Evolutionary conservation across 2,888 invertebrate species (phyloP), one percentile per base, ranked within the genome.

Genomic region (Cryptocephalus moraei): DNA sequence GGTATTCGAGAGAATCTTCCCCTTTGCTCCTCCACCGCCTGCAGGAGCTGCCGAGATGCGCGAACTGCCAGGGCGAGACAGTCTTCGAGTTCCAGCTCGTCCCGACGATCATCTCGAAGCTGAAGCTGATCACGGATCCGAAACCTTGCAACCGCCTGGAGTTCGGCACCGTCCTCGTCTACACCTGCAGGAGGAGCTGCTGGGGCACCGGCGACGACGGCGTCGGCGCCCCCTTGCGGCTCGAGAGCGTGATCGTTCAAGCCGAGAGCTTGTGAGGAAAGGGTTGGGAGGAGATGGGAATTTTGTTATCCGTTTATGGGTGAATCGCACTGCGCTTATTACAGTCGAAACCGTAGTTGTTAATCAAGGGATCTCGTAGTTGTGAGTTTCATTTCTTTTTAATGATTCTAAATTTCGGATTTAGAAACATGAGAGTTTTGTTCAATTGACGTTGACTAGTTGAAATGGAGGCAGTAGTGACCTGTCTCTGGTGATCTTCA

Each of bases 121-220:
- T 91, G 33, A 73, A 74, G 44, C 68, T 89, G 42, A 68, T 73
- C 12, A 74, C 70, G 33, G 77, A 77, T 50, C 61, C 68, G 2
- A 69, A 75, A 13, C 75, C 75, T 10, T 53, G 53, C 9, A 59
- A 74, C 8, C 76, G 80, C 53, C 69, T 89, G 38, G 92, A 93
- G 68, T 92, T 87, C 67, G 88, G 92, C 8, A 91, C 89, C n/a
- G 84, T 91, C 2, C 71, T 91, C 10, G 73, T 92, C 11, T 92
- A 83, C 65, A 87, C 91, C 1, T 94, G 93, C 66, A 73, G 79
- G 36, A 79, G 80, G 60, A 91, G 89, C 64, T 93, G 93, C 69
- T 92, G 92, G 92, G 78, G 80, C 45, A 73, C 79, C 0, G 22
- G 22, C 22, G 22, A 22, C 22, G 22, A 22, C 22, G n/a, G n/a